Base-by-base conservation (phyloP, 2,113 vertebrate genomes). In the Actenoides lindsayi region DNA sequence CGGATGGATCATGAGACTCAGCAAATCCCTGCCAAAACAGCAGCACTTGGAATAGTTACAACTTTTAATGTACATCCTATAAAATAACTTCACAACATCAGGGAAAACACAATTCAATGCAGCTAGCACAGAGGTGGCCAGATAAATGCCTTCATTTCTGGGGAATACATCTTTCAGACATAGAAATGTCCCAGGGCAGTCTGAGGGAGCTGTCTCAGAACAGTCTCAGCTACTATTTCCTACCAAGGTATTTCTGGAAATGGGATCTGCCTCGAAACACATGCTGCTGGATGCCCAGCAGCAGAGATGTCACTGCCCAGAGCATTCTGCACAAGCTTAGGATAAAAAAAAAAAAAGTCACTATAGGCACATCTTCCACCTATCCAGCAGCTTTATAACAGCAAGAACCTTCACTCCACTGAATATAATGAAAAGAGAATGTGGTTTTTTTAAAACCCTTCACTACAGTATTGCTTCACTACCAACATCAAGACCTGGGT, bases 1-100 rank as follows among this genome's bases (percentile, higher is more conserved):
- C 3, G 5, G 73, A 78, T 3, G 35, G 65, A 94, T 79, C 87
- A 57, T 57, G 57, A 91, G 94, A 94, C 93, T 94, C 94, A 93
- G 95, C 83, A 33, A 86, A 89, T 83, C 77, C 86, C 77, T 89
- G 95, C 69, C 94, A 87, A 33, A 94, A 76, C 77, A 82, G 80
- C 74, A 95, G 91, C 3, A 57, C 83, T 95, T 96, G 96, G 96
- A 92, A 90, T 11, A 79, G 86, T 39, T 94, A 91, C 94, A 96
- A 73, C 50, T 90, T 76, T 37, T 94, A 96, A 94, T 96, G 94
- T 65, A 89, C 81, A 85, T 92, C 80, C 94, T 83, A 91, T 90
- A 91, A 0, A 1, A 20, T 54, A 95, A 37, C 79, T 90, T 83
- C 87, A 88, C 80, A 84, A 51, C 80, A 91, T 41, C 92, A 89